Conservation (phyloP, 2,113 vertebrate species). For the Phocoena phocoena region DNA sequence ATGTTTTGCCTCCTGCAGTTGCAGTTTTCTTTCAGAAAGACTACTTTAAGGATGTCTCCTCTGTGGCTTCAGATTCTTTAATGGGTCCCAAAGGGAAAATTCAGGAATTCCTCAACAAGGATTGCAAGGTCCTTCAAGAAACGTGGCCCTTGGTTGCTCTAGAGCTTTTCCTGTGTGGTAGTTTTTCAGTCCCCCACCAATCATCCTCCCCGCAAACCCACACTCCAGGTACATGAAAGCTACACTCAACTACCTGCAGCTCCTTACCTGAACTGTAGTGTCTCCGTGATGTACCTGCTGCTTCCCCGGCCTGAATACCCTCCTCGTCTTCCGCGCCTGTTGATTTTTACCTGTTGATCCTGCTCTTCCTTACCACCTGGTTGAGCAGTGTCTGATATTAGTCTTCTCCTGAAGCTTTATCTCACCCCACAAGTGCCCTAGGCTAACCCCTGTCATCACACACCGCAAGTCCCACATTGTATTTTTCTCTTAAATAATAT, state of each 20-base stretch:
- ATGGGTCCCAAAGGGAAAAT: neutral
- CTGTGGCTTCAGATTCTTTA: neutral
- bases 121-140: neutral
- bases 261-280: accelerated
- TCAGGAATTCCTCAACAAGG: neutral
- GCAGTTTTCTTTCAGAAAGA: neutral
- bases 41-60: neutral
- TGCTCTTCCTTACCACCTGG: neutral
- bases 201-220: neutral
- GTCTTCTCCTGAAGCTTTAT: neutral
- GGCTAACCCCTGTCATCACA: neutral
- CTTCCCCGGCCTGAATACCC: neutral
- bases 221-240: too few relatives aligned
- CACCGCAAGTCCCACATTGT: neutral
- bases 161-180: neutral
- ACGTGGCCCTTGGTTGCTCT: neutral
- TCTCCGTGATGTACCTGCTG: neutral
- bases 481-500: neutral
- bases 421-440: neutral
- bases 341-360: neutral
- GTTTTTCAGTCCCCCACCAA: neutral
- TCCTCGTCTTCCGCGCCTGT: neutral
- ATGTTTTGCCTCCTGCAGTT: neutral
- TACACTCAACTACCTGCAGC: too few relatives aligned
- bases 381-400: neutral